Base-by-base conservation (phyloP, 2,888 invertebrate species). In the Morpho achilles region DNA sequence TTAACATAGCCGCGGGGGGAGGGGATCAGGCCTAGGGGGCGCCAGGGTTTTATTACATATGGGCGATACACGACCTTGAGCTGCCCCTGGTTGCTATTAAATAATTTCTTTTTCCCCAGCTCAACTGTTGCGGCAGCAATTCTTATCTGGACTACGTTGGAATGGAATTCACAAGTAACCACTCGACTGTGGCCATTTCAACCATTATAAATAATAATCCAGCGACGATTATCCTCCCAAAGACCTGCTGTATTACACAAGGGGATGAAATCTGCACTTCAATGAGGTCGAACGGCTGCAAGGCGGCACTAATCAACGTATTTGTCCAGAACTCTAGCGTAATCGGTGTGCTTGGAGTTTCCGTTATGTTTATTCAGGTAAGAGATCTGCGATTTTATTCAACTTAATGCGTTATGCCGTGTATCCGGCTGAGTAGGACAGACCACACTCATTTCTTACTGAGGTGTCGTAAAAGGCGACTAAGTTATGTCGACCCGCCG, bases 291-390 rank as follows among this genome's bases (percentile, higher is more conserved):
- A 70, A 63, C 0, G 77, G 83, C 40, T 89, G 88, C 62, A 81
- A 75, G 61, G 63, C 69, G 0, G 84, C 84, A 0, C 63, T 90
- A 48, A 76, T 76, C 7, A 77, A 73, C 8, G 65, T 79, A 40
- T 66, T 90, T 40, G 60, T 80, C 0, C 87, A 89, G 64, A 89
- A 90, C 50, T 69, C 86, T 1, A 83, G 77, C 8, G 81, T 89
- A 4, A 67, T 89, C 0, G 90, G 89, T 2, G 87, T 90, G 3
- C 70, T 90, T 5, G 88, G 89, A 1, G 77, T 89, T 0, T 89
- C 90, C 0, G 87, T 90, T 8, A 85, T 89, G 83, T 89, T 89
- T 67, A 86, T 88, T 52, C 80, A 84, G 71, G 90, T 89, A 59
- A 57, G 16, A 16, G 16, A 16, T 16, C 16, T 16, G 16, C 1